These are phyloP conservation scores for Acipenser transmontanus DNA, from an alignment of 2,797 vertebrate species.

Conservation along the genomic window DNA sequence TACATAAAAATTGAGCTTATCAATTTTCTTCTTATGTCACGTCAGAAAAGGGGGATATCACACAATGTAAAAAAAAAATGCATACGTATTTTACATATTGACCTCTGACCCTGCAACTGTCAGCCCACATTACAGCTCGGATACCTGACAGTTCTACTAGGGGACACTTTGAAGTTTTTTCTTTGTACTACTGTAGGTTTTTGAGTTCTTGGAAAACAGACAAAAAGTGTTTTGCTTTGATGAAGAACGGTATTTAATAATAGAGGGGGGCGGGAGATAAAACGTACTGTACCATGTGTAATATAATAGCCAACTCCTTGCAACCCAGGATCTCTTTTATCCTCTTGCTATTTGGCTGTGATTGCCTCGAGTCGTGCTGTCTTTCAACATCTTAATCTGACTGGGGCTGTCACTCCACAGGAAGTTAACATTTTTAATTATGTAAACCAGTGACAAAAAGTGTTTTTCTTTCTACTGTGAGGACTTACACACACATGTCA, in stretches of 20 bases:
- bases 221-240: constrained; percentile 8
- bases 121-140: neutral
- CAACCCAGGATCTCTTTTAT: constrained; percentile 1
- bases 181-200: constrained; percentile 5
- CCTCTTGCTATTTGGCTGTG: neutral
- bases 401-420: neutral
- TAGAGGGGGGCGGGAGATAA: neutral
- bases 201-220: neutral
- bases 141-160: neutral
- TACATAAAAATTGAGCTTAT: no score
- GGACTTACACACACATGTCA: no score
- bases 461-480: neutral
- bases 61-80: neutral
- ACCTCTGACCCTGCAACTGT: constrained; percentile 8
- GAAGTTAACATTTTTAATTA: neutral
- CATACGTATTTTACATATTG: constrained; percentile 2
- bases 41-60: neutral
- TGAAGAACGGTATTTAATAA: neutral
- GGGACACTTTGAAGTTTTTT: constrained; percentile 1
- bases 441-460: neutral
- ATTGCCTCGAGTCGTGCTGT: neutral
- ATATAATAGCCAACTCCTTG: neutral
- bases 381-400: neutral
- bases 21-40: neutral
- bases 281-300: neutral